Percentiles rank a stretch among this genome's conserved stretches.
phyloP scores from a whole-genome alignment of 2,797 vertebrate species.

The Eutrigla gurnardus region DNA sequence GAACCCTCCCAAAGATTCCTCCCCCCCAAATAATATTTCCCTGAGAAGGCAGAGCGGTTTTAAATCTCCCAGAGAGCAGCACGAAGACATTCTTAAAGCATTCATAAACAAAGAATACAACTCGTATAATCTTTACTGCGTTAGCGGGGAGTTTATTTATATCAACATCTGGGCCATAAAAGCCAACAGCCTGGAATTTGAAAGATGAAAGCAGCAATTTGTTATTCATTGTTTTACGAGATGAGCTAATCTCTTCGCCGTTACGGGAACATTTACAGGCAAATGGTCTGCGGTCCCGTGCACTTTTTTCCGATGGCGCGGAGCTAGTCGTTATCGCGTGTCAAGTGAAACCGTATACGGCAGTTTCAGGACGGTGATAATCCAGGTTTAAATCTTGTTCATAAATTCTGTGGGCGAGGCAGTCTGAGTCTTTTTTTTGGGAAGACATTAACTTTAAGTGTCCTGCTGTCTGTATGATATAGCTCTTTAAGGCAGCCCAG shows the following conservation, averaged over 20 bases:
- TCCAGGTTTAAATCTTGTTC: slow-evolving; percentile 68
- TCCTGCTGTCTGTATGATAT: slow-evolving; percentile 57
- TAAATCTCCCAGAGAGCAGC: slow-evolving; percentile 31
- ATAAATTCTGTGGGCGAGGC: slow-evolving; percentile 68
- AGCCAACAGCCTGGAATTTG: slow-evolving; percentile 64
- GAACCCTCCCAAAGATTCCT: slow-evolving; percentile 28
- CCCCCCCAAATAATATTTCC: slow-evolving; percentile 46
- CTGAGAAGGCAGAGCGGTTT: slow-evolving; percentile 27
- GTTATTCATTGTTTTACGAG: slow-evolving; percentile 77
- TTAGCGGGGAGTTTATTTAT: slow-evolving; percentile 55
- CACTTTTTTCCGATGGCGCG: slow-evolving; percentile 18
- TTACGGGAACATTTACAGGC: slow-evolving; percentile 56
- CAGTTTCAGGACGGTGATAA: slow-evolving; percentile 65
- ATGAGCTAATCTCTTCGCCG: slow-evolving; percentile 66
- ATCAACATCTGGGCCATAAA: slow-evolving; percentile 74
- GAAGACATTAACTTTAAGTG: slow-evolving; percentile 66
- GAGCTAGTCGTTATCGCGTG: slow-evolving; percentile 54
- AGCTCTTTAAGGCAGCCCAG: slow-evolving; percentile 38
- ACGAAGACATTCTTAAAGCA: slow-evolving; percentile 49
- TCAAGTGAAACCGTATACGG: slow-evolving; percentile 51
- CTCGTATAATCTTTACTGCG: slow-evolving; percentile 62
- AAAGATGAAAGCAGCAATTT: slow-evolving; percentile 74
- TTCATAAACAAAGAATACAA: slow-evolving; percentile 62
- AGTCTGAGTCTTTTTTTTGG: slow-evolving; percentile 40
- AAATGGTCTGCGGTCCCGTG: slow-evolving; percentile 45